Percentiles rank a stretch among this genome's conserved stretches.
Conservation (phyloP, 2,797 vertebrate species). For the Tolypeutes matacus region DNA sequence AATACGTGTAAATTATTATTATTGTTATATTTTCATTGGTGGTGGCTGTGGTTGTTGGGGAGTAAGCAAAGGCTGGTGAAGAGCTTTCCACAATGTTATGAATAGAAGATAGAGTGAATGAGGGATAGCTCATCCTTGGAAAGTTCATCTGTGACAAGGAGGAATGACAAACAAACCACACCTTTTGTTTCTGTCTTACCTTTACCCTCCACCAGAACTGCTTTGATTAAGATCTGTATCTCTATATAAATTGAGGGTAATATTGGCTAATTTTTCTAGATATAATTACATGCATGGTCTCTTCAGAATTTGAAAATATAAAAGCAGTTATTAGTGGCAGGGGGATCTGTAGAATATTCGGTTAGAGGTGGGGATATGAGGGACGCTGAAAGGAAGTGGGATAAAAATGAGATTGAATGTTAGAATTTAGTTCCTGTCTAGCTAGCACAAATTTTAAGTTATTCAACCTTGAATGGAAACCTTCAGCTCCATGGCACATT, state of each 20-base stretch:
- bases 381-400: neutral
- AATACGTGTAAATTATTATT: neutral
- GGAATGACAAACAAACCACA: neutral
- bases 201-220: neutral
- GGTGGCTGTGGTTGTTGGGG: neutral
- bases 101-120: neutral
- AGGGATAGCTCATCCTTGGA: neutral
- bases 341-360: neutral
- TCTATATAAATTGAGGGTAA: slow-evolving; percentile 41
- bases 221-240: slow-evolving; percentile 26
- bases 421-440: neutral
- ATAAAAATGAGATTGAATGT: neutral
- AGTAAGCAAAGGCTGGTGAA: neutral
- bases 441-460: slow-evolving; percentile 60
- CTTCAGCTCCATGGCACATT: neutral
- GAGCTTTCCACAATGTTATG: neutral
- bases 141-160: neutral
- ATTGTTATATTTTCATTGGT: neutral
- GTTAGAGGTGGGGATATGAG: neutral
- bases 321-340: slow-evolving; percentile 44
- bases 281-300: slow-evolving; percentile 12
- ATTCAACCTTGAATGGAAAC: neutral
- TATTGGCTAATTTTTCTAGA: slow-evolving; percentile 54
- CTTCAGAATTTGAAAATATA: slow-evolving; percentile 41
- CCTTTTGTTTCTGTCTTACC: neutral